Evolutionary conservation across 1,140 invertebrate genomes (phyloP).

Genomic region (Papilio aristodemus): DNA sequence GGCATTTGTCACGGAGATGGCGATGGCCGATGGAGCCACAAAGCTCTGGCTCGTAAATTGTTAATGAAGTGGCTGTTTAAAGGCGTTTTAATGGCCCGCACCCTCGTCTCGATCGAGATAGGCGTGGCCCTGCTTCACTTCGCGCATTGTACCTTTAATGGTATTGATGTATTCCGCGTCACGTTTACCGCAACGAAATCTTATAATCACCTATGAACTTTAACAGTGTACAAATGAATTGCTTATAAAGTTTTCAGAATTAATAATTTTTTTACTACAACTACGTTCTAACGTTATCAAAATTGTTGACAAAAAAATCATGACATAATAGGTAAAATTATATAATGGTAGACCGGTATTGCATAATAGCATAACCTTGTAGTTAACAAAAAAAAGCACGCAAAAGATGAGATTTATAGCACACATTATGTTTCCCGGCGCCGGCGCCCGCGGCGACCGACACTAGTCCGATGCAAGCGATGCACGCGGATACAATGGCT

Average conservation of each 20-base stretch:
- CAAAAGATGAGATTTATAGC: slow-evolving; percentile 17
- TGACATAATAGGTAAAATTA: neutral
- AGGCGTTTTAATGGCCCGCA: slow-evolving; percentile 26
- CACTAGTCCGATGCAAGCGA: slow-evolving; percentile 8
- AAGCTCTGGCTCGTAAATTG: slow-evolving; percentile 47
- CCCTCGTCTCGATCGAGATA: slow-evolving; percentile 20
- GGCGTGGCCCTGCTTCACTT: neutral
- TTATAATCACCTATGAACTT: neutral
- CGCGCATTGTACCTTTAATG: neutral
- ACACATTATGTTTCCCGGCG: slow-evolving; percentile 42
- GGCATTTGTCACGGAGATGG: slow-evolving; percentile 45
- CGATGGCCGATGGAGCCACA: slow-evolving; percentile 36
- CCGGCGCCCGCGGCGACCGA: slow-evolving; percentile 55
- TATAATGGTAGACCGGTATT: neutral
- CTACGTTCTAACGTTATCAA: neutral
- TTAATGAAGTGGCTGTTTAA: slow-evolving; percentile 49
- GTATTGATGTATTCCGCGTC: neutral
- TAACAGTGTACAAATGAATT: no score
- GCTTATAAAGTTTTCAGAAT: no score
- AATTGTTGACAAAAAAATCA: no score
- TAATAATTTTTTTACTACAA: neutral
- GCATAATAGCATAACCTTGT: slow-evolving; percentile 17
- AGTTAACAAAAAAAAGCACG: slow-evolving; percentile 2
- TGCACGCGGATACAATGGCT: neutral
- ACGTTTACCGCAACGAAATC: neutral